Evolutionary conservation across 1,140 invertebrate species (phyloP).

Genomic region (Drosophila tani): DNA sequence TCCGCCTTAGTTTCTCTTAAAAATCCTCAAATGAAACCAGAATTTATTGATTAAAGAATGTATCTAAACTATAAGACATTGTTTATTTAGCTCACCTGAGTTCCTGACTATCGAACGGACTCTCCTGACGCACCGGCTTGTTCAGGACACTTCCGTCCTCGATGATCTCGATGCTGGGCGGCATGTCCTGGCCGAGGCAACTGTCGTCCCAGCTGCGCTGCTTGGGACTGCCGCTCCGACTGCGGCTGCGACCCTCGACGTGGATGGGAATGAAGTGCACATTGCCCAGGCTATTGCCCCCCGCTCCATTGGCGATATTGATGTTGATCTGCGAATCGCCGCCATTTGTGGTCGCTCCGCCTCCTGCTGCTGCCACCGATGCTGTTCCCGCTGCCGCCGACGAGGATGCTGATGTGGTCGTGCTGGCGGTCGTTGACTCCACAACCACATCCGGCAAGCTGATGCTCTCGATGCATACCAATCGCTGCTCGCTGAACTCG

Average conservation of each 20-base stretch:
- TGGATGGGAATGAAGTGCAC: slow-evolving; percentile 84
- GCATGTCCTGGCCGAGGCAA: slow-evolving; percentile 60
- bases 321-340: slow-evolving; percentile 69
- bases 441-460: slow-evolving; percentile 84
- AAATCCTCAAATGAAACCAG: neutral
- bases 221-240: slow-evolving; percentile 68
- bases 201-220: slow-evolving; percentile 77
- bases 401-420: slow-evolving; percentile 40
- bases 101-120: slow-evolving; percentile 46
- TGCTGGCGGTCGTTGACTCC: slow-evolving; percentile 76
- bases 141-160: slow-evolving; percentile 71
- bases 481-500: slow-evolving; percentile 70
- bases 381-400: slow-evolving; percentile 5
- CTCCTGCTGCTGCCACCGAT: neutral
- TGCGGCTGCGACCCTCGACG: slow-evolving; percentile 71
- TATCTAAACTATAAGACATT: too few species aligned
- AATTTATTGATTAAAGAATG: neutral
- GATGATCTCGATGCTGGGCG: slow-evolving; percentile 71
- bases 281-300: slow-evolving; percentile 77
- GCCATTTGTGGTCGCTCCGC: slow-evolving; percentile 30
- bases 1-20: too few species aligned
- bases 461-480: slow-evolving; percentile 84
- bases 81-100: slow-evolving; percentile 56
- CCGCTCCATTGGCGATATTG: slow-evolving; percentile 69
- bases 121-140: slow-evolving; percentile 23